Evolutionary conservation across 1,140 invertebrate species (phyloP).

Genomic region (Zophobas atratus): DNA sequence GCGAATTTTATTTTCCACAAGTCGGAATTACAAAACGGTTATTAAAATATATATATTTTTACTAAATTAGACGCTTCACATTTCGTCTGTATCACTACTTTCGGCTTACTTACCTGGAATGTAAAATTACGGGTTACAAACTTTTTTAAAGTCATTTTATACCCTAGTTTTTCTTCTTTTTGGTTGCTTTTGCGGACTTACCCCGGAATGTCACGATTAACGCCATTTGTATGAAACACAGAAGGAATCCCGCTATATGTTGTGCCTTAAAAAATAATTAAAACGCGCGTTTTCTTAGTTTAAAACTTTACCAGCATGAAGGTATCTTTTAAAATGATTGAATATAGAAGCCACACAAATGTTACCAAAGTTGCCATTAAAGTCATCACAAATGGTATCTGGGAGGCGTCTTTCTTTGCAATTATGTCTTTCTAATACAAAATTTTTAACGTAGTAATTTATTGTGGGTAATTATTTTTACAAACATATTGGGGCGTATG

Average conservation of each 20-base stretch:
- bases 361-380: constrained; percentile 83
- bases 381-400: constrained; percentile 87
- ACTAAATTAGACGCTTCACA: neutral
- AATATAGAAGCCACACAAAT: constrained; percentile 85
- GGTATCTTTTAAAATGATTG: constrained; percentile 81
- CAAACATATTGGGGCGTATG: constrained; percentile 55
- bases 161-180: constrained; percentile 8
- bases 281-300: constrained; percentile 48
- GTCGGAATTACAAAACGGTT: too few relatives aligned
- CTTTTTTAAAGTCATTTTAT: neutral
- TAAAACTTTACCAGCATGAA: constrained; percentile 81
- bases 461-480: constrained; percentile 21
- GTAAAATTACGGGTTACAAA: neutral
- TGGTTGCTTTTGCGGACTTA: neutral
- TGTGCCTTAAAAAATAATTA: constrained; percentile 74
- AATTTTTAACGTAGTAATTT: constrained; percentile 23
- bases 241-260: constrained; percentile 75
- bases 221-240: constrained; percentile 75
- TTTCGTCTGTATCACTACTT: neutral
- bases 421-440: constrained; percentile 78
- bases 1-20: too few relatives aligned
- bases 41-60: too few relatives aligned
- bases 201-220: constrained; percentile 69
- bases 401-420: constrained; percentile 81
- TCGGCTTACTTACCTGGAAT: neutral